A percentile compares a stretch with the other conserved stretches of the same genome.
phyloP scores from a whole-genome alignment of 1,140 invertebrate species.

The Drosophila bocki region DNA sequence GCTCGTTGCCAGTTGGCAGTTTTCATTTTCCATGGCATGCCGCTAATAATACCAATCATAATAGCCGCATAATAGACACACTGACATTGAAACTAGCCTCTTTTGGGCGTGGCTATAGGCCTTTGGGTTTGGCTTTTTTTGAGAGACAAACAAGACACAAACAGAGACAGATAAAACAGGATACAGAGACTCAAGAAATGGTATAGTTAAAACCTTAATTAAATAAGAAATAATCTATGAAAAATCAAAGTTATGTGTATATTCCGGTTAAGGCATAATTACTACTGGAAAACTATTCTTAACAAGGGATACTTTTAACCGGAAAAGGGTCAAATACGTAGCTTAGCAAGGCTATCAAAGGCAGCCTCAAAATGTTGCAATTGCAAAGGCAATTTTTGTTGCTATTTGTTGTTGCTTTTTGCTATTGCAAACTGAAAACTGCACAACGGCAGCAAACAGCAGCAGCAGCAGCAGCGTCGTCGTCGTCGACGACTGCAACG shows the following conservation, averaged over 20 bases:
- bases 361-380: constrained; percentile 70
- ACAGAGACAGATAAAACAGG: constrained; percentile 5
- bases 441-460: constrained; percentile 45
- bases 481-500: constrained; percentile 69
- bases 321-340: not conserved
- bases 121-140: not conserved
- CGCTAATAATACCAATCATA: constrained; percentile 80
- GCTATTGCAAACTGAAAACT: constrained; percentile 44
- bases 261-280: too few relatives aligned
- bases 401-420: constrained; percentile 2
- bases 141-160: not conserved
- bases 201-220: too few relatives aligned
- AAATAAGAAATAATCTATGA: not conserved
- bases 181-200: not conserved
- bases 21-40: constrained; percentile 83
- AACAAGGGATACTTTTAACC: not conserved
- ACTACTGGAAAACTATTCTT: too few relatives aligned
- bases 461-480: constrained; percentile 10
- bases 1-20: constrained; percentile 73
- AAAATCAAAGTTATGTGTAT: not conserved
- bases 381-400: constrained; percentile 35
- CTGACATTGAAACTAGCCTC: constrained; percentile 80
- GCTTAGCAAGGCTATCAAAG: not conserved
- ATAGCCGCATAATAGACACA: constrained; percentile 74
- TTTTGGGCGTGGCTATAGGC: constrained; percentile 26